These are phyloP conservation scores for Dynastes tityus DNA, from an alignment of 2,888 invertebrate genomes.

Conservation along the genomic window DNA sequence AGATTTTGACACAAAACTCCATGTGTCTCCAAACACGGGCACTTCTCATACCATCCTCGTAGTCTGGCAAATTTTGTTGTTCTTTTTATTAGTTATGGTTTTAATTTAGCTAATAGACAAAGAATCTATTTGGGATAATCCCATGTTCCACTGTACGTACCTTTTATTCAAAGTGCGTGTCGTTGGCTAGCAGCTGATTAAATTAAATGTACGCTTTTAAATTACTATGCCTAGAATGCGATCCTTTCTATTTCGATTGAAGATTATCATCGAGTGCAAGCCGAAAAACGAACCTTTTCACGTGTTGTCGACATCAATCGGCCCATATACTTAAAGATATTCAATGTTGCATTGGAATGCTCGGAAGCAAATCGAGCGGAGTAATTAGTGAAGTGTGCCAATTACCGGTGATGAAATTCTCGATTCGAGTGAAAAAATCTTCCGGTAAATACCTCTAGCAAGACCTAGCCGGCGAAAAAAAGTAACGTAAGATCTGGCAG, in stretches of 20 bases:
- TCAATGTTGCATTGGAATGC: slow-evolving; percentile 49
- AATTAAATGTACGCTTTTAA: slow-evolving; percentile 47
- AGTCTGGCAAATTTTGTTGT: no score
- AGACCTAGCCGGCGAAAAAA: slow-evolving; percentile 16
- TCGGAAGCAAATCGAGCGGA: slow-evolving; percentile 47
- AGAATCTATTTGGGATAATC: no score
- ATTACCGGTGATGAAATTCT: slow-evolving; percentile 56
- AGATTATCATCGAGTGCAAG: slow-evolving; percentile 21
- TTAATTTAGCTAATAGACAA: no score
- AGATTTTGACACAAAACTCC: no score
- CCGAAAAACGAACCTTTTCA: slow-evolving; percentile 43
- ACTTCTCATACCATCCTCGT: no score
- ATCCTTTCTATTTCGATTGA: slow-evolving; percentile 40
- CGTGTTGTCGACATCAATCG: slow-evolving; percentile 37
- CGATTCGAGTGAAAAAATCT: slow-evolving; percentile 55
- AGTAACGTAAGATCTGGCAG: slow-evolving; percentile 33
- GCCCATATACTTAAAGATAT: slow-evolving; percentile 36
- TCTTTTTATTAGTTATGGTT: no score
- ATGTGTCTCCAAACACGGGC: no score
- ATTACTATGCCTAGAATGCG: slow-evolving; percentile 31
- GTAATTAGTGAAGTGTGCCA: slow-evolving; percentile 52
- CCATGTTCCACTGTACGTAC: no score
- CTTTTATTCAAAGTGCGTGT: not conserved
- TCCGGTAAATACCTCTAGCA: slow-evolving; percentile 53
- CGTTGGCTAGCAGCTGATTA: slow-evolving; percentile 38